Conservation (phyloP, 2,888 invertebrate species). For the Drosophila conformis region DNA sequence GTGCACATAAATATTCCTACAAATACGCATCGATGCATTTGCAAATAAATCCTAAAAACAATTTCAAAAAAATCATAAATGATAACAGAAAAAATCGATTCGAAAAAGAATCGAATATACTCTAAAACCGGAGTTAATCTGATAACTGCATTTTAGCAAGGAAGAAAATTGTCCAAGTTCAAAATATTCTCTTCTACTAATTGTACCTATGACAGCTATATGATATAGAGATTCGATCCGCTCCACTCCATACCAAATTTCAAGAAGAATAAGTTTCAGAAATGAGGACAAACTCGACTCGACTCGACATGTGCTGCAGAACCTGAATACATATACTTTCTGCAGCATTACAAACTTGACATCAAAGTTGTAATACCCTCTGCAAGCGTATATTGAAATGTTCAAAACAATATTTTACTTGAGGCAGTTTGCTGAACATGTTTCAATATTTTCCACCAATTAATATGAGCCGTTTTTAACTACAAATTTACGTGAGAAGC, state of each 20-base stretch:
- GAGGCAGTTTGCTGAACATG: neutral
- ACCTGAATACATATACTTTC: neutral
- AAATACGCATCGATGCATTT: neutral
- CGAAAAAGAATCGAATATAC: no score
- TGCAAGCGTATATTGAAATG: neutral
- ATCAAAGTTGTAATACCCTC: neutral
- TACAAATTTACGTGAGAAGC: neutral
- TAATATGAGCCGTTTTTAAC: neutral
- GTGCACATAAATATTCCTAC: neutral
- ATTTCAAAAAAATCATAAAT: neutral
- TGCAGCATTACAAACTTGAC: neutral
- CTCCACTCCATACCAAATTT: neutral
- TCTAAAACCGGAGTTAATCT: neutral
- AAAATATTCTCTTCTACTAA: neutral
- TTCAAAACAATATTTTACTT: neutral
- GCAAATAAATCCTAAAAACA: neutral
- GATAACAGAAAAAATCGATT: fast-evolving
- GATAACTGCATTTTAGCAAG: neutral
- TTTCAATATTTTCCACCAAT: neutral
- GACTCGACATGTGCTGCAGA: neutral
- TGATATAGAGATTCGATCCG: neutral
- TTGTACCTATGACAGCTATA: neutral
- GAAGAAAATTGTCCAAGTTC: neutral
- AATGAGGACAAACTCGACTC: neutral
- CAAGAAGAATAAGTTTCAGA: neutral